Conservation (phyloP, 2,888 invertebrate species). For the Sialis lutaria region DNA sequence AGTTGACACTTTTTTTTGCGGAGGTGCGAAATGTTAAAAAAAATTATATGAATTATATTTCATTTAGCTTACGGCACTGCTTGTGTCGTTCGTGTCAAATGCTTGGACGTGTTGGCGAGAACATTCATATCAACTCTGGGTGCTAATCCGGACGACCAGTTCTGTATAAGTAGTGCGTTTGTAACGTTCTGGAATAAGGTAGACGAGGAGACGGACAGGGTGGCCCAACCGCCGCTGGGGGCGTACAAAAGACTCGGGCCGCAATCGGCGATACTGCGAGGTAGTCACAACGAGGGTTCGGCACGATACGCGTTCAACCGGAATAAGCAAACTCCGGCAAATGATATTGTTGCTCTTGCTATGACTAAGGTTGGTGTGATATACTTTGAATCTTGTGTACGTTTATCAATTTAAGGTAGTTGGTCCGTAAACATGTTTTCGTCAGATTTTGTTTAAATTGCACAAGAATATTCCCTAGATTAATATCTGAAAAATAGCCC, state of each 20-base stretch:
- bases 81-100: conserved; percentile 22
- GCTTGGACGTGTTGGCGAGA: conserved; percentile 19
- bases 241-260: conserved; percentile 23
- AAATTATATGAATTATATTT: too few relatives aligned
- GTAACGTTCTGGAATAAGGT: conserved; percentile 7
- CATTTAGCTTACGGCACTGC: conserved; percentile 22
- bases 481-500: too few relatives aligned
- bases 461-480: too few relatives aligned
- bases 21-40: too few relatives aligned
- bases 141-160: conserved; percentile 16
- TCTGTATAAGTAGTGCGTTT: conserved; percentile 19
- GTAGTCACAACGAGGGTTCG: conserved; percentile 16
- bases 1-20: too few relatives aligned
- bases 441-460: too few relatives aligned
- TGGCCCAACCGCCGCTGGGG: conserved; percentile 23
- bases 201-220: background rate
- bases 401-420: too few relatives aligned
- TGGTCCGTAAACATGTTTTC: too few relatives aligned
- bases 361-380: conserved; percentile 19
- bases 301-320: conserved; percentile 7
- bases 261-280: conserved; percentile 22
- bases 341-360: conserved; percentile 19
- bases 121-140: conserved; percentile 21
- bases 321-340: conserved; percentile 22
- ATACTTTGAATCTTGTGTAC: too few relatives aligned